Evolutionary conservation across 2,797 vertebrate genomes (phyloP), one percentile per base, ranked within the genome.

Genomic region (Pyrrhura leucotis): DNA sequence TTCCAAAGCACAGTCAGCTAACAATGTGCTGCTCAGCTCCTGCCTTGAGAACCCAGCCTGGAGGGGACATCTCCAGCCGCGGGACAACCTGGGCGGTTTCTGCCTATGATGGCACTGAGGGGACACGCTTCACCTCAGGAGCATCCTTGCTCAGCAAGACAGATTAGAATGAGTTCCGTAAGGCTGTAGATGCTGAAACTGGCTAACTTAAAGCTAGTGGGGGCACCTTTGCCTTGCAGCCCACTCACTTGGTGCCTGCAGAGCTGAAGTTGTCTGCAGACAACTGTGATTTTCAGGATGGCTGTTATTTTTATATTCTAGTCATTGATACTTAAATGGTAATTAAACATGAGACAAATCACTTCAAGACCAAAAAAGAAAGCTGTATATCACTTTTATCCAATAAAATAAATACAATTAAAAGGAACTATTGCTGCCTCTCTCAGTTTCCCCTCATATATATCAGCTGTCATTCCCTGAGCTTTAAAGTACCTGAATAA

Each of bases 321-420:
- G 37, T 74, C 75, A 44, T 31, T 88, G 91, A 86, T 74, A 90
- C 73, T 76, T 85, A 78, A 73, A 56, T 80, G 80, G 78, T 91
- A 96, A 95, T 96, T 93, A 95, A 90, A 42, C 73, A 51, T 16
- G 82, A 92, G 78, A 93, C 72, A 67, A 88, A 86, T 95, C 79
- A 94, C 63, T 96, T 95, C 84, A 87, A 85, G 68, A 85, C 67
- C 58, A 66, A 74, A 78, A 93, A 91, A 73, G 73, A 84, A 93
- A 92, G 78, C 54, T 92, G 78, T 79, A 95, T 48, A 88, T 95
- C 90, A 95, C 84, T 95, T 97, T 90, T 90, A 94, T 85, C 76
- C 90, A 92, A 82, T 71, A 94, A 59, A 85, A 89, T 96, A 97
- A 94, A 95, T 92, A 90, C 71, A 95, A 96, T 95, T 95, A 95